phyloP scores from a whole-genome alignment of 2,113 vertebrate species.

The Suricata suricatta region DNA sequence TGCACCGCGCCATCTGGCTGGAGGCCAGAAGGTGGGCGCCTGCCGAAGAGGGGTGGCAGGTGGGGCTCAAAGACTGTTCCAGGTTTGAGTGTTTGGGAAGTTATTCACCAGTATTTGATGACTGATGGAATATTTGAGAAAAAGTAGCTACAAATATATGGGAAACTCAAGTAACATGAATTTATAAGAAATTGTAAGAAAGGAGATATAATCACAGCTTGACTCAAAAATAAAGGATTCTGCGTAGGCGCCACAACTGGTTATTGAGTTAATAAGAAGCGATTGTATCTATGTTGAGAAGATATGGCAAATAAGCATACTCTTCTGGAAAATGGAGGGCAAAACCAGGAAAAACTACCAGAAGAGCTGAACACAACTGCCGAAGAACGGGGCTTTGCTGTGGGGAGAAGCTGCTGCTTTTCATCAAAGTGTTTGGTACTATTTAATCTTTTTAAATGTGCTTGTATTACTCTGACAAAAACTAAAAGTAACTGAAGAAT shows the following conservation, averaged over 20 bases:
- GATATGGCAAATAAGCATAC: background rate
- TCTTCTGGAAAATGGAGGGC: background rate
- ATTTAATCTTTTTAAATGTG: background rate
- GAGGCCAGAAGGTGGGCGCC: background rate
- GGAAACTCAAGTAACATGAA: background rate
- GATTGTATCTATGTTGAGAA: background rate
- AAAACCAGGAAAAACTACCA: background rate
- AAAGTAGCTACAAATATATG: background rate
- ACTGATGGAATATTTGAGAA: background rate
- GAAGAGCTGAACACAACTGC: too few species aligned
- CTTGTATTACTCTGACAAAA: background rate
- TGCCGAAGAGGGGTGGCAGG: background rate
- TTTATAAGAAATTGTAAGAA: background rate
- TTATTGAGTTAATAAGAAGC: background rate
- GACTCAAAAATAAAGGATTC: background rate
- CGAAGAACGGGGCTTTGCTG: background rate
- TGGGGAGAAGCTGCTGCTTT: background rate
- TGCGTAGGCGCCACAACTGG: background rate
- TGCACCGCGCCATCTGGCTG: accelerated
- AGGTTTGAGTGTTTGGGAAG: background rate
- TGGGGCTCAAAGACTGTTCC: background rate
- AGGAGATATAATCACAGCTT: background rate
- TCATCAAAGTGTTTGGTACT: too few species aligned
- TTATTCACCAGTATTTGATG: background rate
- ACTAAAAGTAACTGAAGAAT: background rate